Evolutionary conservation across 2,888 invertebrate species (phyloP).

Genomic region (Cantharis rufa): DNA sequence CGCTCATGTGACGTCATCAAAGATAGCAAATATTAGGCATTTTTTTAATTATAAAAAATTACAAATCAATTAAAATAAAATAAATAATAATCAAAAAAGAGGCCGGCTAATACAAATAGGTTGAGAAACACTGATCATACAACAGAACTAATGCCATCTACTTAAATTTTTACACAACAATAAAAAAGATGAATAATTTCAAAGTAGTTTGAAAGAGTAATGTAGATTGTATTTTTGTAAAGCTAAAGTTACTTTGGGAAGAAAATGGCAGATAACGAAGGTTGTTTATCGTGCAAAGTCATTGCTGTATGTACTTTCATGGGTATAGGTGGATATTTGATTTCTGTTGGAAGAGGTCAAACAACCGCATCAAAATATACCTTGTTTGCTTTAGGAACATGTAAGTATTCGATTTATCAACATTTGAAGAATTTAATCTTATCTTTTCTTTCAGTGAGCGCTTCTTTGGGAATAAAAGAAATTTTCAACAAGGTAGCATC

Average conservation of each 20-base stretch:
- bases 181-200: neutral
- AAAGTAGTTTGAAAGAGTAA: neutral
- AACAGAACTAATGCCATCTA: neutral
- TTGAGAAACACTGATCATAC: too few relatives aligned
- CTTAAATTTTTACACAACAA: neutral
- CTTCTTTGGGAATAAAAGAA: conserved; percentile 49
- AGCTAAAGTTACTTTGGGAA: neutral
- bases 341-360: conserved; percentile 39
- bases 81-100: too few relatives aligned
- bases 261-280: conserved; percentile 27
- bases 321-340: conserved; percentile 49
- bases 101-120: too few relatives aligned
- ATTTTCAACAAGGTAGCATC: conserved; percentile 49
- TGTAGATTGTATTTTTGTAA: neutral
- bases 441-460: conserved; percentile 41
- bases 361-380: conserved; percentile 42
- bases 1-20: too few relatives aligned
- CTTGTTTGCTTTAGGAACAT: conserved; percentile 44
- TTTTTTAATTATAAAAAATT: too few relatives aligned
- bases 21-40: too few relatives aligned
- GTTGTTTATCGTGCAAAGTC: conserved; percentile 49
- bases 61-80: too few relatives aligned
- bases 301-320: conserved; percentile 45
- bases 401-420: conserved; percentile 34
- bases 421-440: conserved; percentile 5